Conservation (phyloP, 2,888 invertebrate genomes). For the Noctua pronuba region DNA sequence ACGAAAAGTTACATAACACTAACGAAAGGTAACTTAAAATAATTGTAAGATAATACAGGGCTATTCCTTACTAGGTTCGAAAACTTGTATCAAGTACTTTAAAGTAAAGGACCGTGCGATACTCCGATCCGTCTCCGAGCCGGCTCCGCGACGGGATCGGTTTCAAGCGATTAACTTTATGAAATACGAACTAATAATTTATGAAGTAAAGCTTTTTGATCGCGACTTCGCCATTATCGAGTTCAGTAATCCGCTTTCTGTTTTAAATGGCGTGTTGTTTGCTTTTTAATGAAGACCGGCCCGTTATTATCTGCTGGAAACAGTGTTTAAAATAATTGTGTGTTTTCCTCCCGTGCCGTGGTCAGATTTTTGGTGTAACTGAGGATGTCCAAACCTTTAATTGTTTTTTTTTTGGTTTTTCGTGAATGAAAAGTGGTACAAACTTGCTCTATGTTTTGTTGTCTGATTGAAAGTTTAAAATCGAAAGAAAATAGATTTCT, state of each 20-base stretch:
- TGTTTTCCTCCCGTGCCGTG: background rate
- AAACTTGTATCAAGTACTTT: constrained; percentile 28
- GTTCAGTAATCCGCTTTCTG: constrained; percentile 64
- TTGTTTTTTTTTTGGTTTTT: background rate
- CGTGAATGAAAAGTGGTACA: background rate
- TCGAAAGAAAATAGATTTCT: background rate
- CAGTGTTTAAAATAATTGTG: constrained; percentile 39
- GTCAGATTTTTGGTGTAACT: background rate
- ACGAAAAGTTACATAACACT: background rate
- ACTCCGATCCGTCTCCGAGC: constrained; percentile 35
- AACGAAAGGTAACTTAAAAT: background rate
- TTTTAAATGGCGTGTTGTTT: constrained; percentile 60
- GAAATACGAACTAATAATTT: constrained; percentile 74
- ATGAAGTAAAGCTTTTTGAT: constrained; percentile 68
- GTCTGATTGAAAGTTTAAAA: background rate
- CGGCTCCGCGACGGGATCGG: constrained; percentile 49
- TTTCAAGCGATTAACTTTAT: constrained; percentile 71
- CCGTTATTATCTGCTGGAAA: constrained; percentile 43
- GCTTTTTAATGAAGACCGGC: constrained; percentile 59
- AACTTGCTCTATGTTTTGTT: background rate
- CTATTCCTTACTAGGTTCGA: background rate
- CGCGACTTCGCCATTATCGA: constrained; percentile 62
- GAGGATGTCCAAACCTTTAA: background rate
- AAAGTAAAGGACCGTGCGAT: constrained; percentile 7
- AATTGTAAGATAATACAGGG: background rate